Evolutionary conservation across 1,140 invertebrate species (phyloP).

Genomic region (Scaptodrosophila lebanonensis): DNA sequence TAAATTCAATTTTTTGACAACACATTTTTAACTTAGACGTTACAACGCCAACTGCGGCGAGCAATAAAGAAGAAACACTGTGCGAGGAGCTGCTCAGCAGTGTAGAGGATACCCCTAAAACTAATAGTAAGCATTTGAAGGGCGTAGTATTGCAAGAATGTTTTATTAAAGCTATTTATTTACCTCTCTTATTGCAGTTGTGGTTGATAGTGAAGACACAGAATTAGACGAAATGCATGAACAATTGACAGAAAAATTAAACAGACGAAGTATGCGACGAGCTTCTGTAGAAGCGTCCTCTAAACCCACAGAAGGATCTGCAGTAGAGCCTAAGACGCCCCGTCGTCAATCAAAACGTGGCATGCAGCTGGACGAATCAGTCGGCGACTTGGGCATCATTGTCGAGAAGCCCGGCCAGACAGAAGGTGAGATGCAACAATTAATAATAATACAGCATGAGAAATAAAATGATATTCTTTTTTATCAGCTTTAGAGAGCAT

Average conservation of each 20-base stretch:
- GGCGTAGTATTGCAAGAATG: neutral
- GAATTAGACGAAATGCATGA: neutral
- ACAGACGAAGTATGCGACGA: constrained; percentile 38
- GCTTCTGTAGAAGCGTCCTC: constrained; percentile 39
- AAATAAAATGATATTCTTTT: neutral
- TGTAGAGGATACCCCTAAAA: neutral
- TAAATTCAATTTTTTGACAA: too few relatives aligned
- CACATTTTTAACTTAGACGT: too few relatives aligned
- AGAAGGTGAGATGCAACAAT: constrained; percentile 30
- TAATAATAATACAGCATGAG: too few relatives aligned
- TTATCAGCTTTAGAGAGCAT: too few relatives aligned
- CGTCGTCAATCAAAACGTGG: constrained; percentile 21
- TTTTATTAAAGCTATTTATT: neutral
- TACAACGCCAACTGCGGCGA: neutral
- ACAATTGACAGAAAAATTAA: too few relatives aligned
- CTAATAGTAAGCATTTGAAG: constrained; percentile 2
- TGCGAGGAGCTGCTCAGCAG: constrained; percentile 21
- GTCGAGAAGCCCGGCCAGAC: constrained; percentile 34
- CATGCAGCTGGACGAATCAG: constrained; percentile 40
- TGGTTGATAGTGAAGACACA: constrained; percentile 9
- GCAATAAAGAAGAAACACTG: constrained; percentile 13
- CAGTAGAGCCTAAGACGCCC: too few relatives aligned
- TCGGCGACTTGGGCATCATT: constrained; percentile 55
- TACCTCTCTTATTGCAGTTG: neutral
- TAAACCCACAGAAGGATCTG: too few relatives aligned